These are phyloP conservation scores for Buathra laborator DNA, from an alignment of 2,888 invertebrate species.

Conservation along the genomic window DNA sequence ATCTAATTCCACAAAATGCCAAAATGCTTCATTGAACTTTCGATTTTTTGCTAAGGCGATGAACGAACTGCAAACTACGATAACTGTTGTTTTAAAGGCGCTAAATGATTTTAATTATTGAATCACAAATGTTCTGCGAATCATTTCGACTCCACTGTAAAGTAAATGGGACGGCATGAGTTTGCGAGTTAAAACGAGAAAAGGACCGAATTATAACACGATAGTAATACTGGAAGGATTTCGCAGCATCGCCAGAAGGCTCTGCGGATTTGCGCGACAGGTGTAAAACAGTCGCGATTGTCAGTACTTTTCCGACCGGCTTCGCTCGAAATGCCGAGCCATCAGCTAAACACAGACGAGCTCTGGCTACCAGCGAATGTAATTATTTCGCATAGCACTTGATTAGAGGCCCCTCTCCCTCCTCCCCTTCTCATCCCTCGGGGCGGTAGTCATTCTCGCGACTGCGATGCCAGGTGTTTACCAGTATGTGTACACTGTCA, in stretches of 20 bases:
- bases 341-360: conserved; percentile 67
- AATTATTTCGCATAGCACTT: conserved; percentile 75
- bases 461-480: no score
- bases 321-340: conserved; percentile 48
- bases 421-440: not conserved
- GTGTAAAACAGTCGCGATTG: conserved; percentile 13
- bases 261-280: conserved; percentile 32
- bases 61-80: no score
- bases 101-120: no score
- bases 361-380: conserved; percentile 67
- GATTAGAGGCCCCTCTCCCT: conserved; percentile 66
- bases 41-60: no score
- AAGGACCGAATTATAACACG: not conserved
- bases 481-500: not conserved
- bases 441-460: not conserved
- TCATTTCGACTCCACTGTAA: not conserved
- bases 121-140: no score
- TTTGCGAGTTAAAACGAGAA: no score
- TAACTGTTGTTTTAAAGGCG: no score
- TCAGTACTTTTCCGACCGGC: conserved; percentile 36
- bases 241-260: not conserved
- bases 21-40: no score
- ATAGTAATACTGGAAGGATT: not conserved
- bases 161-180: no score
- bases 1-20: no score